Base-by-base conservation (phyloP, 1,140 invertebrate species). In the Ectropis grisescens region DNA sequence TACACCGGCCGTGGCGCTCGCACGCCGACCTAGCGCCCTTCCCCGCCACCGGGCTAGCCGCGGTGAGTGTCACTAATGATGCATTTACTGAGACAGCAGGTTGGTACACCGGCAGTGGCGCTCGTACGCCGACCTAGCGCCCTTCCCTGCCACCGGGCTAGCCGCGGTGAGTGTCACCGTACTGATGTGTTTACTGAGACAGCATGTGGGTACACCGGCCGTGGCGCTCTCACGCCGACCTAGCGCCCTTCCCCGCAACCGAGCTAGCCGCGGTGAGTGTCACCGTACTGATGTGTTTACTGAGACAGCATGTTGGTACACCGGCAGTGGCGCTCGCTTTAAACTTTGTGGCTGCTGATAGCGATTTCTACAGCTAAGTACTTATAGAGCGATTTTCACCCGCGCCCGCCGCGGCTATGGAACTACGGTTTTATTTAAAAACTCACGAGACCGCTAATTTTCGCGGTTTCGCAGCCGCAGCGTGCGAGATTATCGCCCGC, bases 241-340 rank as follows among this genome's bases (percentile, higher is more conserved):
- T 82, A 36, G 61, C 72, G 0, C 58, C 71, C 35, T 83, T 83
- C 50, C 76, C 79, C 0, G 54, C 70, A 0, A 52, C 68, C 0
- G 80, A 83, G 13, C 39, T 81, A 0, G 60, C 78, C 0, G 59
- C 58, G 2, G 78, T 82, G 13, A 58, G 68, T 55, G n/a, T n/a
- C n/a, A n/a, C n/a, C n/a, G n/a, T n/a, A n/a, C n/a, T n/a, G n/a
- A n/a, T n/a, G n/a, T 26, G n/a, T n/a, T n/a, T n/a, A n/a, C n/a
- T n/a, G 1, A 47, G 42, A 1, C 58, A 79, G 35, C 43, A 80
- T 23, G n/a, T 33, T 74, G n/a, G 19, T 64, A 1, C 68, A 80
- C 37, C 50, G 78, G 4, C 81, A 78, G 0, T 83, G 81, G 81
- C 54, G 81, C 9, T 75, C 81, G 2, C n/a, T n/a, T n/a, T n/a